Evolutionary conservation across 2,113 vertebrate genomes (phyloP).

Genomic region (Daboia siamensis): DNA sequence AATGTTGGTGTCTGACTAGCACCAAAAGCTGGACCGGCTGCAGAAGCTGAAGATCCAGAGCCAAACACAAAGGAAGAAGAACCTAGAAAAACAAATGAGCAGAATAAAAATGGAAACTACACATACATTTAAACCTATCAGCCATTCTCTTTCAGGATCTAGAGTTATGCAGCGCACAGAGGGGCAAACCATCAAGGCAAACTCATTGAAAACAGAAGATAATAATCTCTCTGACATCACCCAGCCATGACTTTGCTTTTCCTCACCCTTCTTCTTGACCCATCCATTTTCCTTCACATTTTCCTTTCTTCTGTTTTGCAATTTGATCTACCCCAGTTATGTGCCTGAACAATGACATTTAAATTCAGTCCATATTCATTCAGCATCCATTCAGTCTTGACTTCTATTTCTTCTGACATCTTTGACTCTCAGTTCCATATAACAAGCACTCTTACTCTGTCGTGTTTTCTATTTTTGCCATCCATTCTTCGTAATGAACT

Average conservation of each 20-base stretch:
- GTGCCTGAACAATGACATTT: not conserved
- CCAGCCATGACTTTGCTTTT: not conserved
- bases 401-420: not conserved
- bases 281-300: not conserved
- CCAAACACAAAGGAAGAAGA: conserved; percentile 79
- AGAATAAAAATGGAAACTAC: not conserved
- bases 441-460: not conserved
- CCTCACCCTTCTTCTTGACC: not conserved
- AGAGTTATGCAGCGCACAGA: not conserved
- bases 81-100: conserved; percentile 48
- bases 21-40: conserved; percentile 75
- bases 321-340: not conserved
- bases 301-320: not conserved
- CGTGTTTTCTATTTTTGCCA: not conserved
- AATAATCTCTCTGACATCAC: not conserved
- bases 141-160: not conserved
- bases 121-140: not conserved
- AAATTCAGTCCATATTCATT: not conserved
- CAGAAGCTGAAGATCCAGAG: conserved; percentile 59
- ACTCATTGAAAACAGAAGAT: not conserved
- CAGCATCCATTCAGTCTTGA: not conserved
- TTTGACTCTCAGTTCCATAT: not conserved
- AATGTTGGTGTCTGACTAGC: conserved; percentile 79
- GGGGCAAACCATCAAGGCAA: not conserved
- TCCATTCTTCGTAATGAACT: not conserved